phyloP scores from a whole-genome alignment of 2,113 vertebrate genomes.

The Cynopterus brachyotis region DNA sequence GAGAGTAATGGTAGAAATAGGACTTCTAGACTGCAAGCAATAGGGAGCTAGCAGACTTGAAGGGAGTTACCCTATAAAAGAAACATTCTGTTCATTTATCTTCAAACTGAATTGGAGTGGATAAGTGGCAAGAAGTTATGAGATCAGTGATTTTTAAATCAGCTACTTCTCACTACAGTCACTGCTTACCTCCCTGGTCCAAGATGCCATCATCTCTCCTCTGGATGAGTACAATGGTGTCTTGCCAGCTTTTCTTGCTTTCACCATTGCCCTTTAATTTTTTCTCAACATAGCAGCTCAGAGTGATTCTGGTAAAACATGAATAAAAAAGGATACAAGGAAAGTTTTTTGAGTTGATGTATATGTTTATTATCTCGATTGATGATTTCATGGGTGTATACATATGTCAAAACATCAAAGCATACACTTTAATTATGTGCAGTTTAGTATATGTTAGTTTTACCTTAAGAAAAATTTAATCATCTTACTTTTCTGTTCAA shows the following conservation, averaged over 20 bases:
- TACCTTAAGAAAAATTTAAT: background rate
- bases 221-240: background rate
- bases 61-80: background rate
- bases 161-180: background rate
- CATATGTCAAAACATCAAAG: background rate
- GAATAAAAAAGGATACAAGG: background rate
- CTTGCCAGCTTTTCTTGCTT: background rate
- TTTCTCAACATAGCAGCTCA: background rate
- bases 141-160: background rate
- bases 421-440: slow-evolving; percentile 5
- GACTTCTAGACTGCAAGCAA: background rate
- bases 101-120: background rate
- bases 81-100: background rate
- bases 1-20: background rate
- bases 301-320: background rate
- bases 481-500: background rate
- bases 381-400: background rate
- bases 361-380: background rate
- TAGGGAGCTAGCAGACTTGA: background rate
- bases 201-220: background rate
- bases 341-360: background rate
- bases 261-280: background rate
- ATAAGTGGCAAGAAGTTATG: background rate
- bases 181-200: background rate
- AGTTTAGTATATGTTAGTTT: background rate